Base-by-base conservation (phyloP, 2,888 invertebrate species). In the Scrobipalpa atriplicella region DNA sequence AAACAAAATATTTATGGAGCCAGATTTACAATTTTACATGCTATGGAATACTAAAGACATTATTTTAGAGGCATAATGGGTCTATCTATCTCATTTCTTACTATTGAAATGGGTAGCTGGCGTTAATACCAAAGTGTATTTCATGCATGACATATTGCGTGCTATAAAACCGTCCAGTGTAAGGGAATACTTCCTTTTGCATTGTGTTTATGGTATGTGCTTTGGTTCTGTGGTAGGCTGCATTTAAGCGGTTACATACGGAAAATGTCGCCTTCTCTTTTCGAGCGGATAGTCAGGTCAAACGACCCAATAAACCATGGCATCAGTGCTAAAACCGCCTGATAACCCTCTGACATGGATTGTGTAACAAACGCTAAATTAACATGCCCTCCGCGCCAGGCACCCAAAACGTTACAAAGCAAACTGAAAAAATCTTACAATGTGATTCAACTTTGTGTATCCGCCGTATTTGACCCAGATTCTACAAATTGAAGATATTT, bases 121-220 rank as follows among this genome's bases (percentile, higher is more conserved):
- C 58, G 64, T 64, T 67, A 58, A 71, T 72, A 68, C 62, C 68
- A 68, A 71, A 75, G 74, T 73, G 72, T 77, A 74, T 76, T 75
- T 77, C 74, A 76, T 72, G 75, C 70, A 78, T 80, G 79, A 79
- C 75, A 68, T 78, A 83, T 79, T 75, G 78, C 73, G 72, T 71
- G 72, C 77, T 76, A 85, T 86, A 85, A 86, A 87, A 85, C 84
- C 78, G 86, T 86, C 84, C 79, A 78, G 79, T 78, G 80, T 78
- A 79, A 84, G 77, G 77, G 75, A 83, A 78, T 77, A 80, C 80
- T 86, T 85, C 86, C 86, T 86, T 78, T 79, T n/a, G 47, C 7
- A 78, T 77, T 78, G 69, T 74, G 71, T 77, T 71, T 21, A 11
- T 56, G 8, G 13, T 11, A 7, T 21, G 29, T 13, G 29, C 54